phyloP scores from a whole-genome alignment of 2,888 invertebrate genomes.

The Philonicus albiceps region DNA sequence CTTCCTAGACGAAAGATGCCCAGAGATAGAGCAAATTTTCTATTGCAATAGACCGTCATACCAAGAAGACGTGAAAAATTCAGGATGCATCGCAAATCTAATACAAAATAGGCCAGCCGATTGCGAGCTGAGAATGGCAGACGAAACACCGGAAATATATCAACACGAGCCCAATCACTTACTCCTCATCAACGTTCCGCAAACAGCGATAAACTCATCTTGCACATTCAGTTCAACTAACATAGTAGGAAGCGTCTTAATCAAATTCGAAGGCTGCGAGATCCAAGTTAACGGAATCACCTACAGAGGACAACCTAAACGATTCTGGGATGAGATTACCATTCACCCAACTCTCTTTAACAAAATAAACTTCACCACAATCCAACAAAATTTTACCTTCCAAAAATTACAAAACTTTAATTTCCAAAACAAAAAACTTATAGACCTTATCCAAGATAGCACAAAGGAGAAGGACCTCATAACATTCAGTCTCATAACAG shows the following conservation, averaged over 20 bases:
- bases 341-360: background rate
- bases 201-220: too few relatives aligned
- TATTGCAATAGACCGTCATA: background rate
- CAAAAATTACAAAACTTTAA: background rate
- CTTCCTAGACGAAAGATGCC: background rate
- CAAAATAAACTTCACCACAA: background rate
- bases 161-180: too few relatives aligned
- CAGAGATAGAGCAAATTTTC: background rate
- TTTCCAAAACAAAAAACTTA: background rate
- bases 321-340: too few relatives aligned
- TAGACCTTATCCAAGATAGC: too few relatives aligned
- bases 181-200: too few relatives aligned
- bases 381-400: background rate
- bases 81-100: background rate
- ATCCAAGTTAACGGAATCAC: too few relatives aligned
- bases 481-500: background rate
- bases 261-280: too few relatives aligned
- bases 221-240: too few relatives aligned
- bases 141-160: background rate
- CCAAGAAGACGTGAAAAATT: background rate
- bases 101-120: background rate
- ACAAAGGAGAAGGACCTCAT: background rate
- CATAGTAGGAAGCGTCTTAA: too few relatives aligned
- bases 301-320: too few relatives aligned
- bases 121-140: background rate